phyloP scores from a whole-genome alignment of 2,888 invertebrate species.

The Ptilodon capucinus region DNA sequence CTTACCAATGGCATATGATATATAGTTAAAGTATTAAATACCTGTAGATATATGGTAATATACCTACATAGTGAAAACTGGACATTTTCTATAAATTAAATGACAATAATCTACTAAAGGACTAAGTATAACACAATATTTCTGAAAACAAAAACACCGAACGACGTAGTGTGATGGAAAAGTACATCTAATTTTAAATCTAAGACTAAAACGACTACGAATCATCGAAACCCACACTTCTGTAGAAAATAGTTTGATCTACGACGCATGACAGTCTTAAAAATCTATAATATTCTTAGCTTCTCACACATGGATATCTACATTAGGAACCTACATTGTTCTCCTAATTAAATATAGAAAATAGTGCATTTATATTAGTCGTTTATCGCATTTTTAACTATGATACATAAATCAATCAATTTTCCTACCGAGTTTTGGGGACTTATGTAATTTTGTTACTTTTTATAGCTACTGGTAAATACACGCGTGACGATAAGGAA shows the following conservation, averaged over 20 bases:
- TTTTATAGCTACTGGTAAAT: conserved; percentile 16
- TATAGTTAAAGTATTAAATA: no score
- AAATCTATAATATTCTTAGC: background rate
- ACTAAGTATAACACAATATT: no score
- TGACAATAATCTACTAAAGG: no score
- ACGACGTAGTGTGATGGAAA: background rate
- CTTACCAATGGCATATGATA: no score
- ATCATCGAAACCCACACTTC: conserved; percentile 18
- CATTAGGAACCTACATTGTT: background rate
- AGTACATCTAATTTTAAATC: conserved; percentile 21
- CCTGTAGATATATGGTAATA: no score
- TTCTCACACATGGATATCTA: background rate
- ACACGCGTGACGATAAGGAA: conserved; percentile 22
- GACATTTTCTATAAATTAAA: no score
- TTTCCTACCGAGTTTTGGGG: conserved; percentile 20
- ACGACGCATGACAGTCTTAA: conserved; percentile 3
- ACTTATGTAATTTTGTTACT: conserved; percentile 32
- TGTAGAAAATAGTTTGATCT: conserved; percentile 8
- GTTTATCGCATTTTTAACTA: conserved; percentile 20
- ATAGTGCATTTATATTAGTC: conserved; percentile 15
- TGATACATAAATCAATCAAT: conserved; percentile 33
- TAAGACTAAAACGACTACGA: conserved; percentile 14
- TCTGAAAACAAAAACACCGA: background rate
- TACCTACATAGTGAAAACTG: no score
- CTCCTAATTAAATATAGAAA: conserved; percentile 3